Conservation (phyloP, 2,113 vertebrate genomes). For the Stigmatopora argus region DNA sequence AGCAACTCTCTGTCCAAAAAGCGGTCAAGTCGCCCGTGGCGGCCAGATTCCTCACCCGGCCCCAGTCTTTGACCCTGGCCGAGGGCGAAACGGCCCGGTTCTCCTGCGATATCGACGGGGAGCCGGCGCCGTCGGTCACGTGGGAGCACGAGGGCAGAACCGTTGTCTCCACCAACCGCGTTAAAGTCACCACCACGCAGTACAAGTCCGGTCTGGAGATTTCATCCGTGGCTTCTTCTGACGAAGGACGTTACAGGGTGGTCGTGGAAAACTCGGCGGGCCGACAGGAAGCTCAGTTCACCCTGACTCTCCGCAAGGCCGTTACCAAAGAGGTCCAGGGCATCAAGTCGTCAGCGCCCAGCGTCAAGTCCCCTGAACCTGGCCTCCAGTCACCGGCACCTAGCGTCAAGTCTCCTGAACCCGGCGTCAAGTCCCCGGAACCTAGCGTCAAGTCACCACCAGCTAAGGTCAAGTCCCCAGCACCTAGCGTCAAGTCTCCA, state of each 20-base stretch:
- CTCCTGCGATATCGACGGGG: slow-evolving; percentile 90
- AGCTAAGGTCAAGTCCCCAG: slow-evolving; percentile 74
- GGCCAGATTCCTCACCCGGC: slow-evolving; percentile 91
- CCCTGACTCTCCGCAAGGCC: slow-evolving; percentile 79
- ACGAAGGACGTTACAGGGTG: slow-evolving; percentile 89
- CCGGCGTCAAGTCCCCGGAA: slow-evolving; percentile 37
- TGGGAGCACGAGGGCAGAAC: slow-evolving; percentile 77
- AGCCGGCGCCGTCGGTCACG: slow-evolving; percentile 83
- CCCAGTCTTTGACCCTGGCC: slow-evolving; percentile 81
- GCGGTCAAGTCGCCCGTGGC: slow-evolving; percentile 76
- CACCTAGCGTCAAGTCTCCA: slow-evolving; percentile 69
- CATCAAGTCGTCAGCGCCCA: slow-evolving; percentile 79
- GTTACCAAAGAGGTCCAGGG: slow-evolving; percentile 71
- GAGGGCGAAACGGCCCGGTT: slow-evolving; percentile 87
- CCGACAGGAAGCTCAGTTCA: slow-evolving; percentile 87
- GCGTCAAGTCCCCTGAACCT: slow-evolving; percentile 77
- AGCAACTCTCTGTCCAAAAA: slow-evolving; percentile 75
- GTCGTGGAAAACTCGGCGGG: slow-evolving; percentile 89
- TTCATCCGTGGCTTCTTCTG: slow-evolving; percentile 77
- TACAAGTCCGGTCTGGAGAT: slow-evolving; percentile 95
- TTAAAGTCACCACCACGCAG: slow-evolving; percentile 81
- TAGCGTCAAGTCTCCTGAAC: slow-evolving; percentile 50
- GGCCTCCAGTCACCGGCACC: slow-evolving; percentile 58
- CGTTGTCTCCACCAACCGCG: slow-evolving; percentile 74
- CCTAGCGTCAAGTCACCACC: slow-evolving; percentile 76